Percentiles rank a stretch among this genome's conserved stretches.
Evolutionary conservation across 2,113 vertebrate genomes (phyloP).

Genomic region (Gymnocephalus cernua): DNA sequence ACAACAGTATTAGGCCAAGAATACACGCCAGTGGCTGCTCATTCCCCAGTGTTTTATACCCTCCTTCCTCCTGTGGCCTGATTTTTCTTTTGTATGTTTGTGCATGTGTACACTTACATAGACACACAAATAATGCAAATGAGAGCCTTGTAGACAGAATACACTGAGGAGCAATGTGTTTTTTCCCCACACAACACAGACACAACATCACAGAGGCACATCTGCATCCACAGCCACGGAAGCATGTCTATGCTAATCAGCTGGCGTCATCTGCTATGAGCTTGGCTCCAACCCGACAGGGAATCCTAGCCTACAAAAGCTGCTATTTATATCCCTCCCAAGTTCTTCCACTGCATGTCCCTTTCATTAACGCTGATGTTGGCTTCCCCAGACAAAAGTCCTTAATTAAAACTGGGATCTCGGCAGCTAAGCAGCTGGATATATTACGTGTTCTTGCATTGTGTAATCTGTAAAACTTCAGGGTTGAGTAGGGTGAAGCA

Average conservation of each 20-base stretch:
- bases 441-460: conserved; percentile 6
- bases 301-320: conserved; percentile 75
- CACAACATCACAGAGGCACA: conserved; percentile 27
- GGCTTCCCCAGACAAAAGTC: conserved; percentile 62
- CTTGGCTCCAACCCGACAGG: conserved; percentile 69
- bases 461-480: conserved; percentile 22
- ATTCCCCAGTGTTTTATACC: neutral
- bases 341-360: conserved; percentile 54
- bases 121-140: conserved; percentile 7
- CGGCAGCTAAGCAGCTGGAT: conserved; percentile 26
- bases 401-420: conserved; percentile 70
- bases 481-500: conserved; percentile 13
- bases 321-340: conserved; percentile 78
- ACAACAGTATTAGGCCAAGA: neutral
- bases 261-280: conserved; percentile 51
- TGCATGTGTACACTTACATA: neutral
- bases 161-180: neutral
- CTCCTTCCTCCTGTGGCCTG: neutral
- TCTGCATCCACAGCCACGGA: conserved; percentile 54
- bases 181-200: neutral
- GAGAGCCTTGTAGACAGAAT: neutral
- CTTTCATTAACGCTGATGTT: conserved; percentile 60
- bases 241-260: conserved; percentile 70
- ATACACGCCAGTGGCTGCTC: neutral
- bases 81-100: neutral